Evolutionary conservation across 2,888 invertebrate species (phyloP).

Genomic region (Andrena fulva): DNA sequence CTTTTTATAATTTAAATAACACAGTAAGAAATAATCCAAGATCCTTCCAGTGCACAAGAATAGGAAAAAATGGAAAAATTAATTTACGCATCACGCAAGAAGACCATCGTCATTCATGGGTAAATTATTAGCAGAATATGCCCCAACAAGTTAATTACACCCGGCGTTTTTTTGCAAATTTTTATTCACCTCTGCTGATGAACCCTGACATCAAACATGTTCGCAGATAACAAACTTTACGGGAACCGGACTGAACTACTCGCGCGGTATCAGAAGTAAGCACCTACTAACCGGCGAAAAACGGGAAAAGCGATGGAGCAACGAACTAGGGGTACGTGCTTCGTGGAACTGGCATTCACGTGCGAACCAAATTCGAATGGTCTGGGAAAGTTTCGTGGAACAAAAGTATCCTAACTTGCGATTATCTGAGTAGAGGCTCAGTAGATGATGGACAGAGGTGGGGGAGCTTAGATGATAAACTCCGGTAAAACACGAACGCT

Average conservation of each 20-base stretch:
- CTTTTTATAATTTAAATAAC: too few species aligned
- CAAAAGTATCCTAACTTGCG: constrained; percentile 62
- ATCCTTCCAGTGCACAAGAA: too few species aligned
- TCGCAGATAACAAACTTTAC: constrained; percentile 4
- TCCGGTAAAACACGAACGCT: constrained; percentile 77
- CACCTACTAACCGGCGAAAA: not conserved
- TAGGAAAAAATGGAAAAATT: too few species aligned
- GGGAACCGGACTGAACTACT: not conserved
- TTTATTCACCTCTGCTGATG: not conserved
- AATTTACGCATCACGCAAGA: too few species aligned
- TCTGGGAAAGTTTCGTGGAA: constrained; percentile 51
- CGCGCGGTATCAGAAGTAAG: not conserved
- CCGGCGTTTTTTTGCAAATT: constrained; percentile 3
- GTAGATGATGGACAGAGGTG: constrained; percentile 58
- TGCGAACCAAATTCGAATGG: constrained; percentile 50
- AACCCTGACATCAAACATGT: not conserved
- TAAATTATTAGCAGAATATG: not conserved
- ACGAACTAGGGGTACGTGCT: not conserved
- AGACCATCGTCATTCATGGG: too few species aligned
- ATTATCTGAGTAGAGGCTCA: constrained; percentile 53
- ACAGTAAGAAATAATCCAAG: too few species aligned
- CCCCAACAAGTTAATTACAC: not conserved
- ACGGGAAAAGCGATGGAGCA: constrained; percentile 1
- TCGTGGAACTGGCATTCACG: constrained; percentile 14
- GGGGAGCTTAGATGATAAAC: constrained; percentile 76